Evolutionary conservation across 2,888 invertebrate genomes (phyloP).

Genomic region (Drosophila barbarae): DNA sequence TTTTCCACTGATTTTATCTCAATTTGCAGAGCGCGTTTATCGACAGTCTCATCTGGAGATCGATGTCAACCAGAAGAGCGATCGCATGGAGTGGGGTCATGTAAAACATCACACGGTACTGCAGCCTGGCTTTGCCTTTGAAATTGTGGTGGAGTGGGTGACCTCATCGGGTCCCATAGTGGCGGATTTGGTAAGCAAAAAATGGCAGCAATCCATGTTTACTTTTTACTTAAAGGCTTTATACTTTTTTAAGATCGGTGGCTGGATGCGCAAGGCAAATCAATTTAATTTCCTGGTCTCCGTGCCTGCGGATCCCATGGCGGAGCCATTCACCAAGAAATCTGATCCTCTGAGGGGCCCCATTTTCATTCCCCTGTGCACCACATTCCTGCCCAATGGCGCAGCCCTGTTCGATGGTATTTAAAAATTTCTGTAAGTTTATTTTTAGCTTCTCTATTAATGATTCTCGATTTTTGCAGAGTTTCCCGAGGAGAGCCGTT

Average conservation of each 20-base stretch:
- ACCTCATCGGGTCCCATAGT: constrained; percentile 97
- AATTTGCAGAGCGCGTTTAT: constrained; percentile 80
- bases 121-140: constrained; percentile 94
- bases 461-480: constrained; percentile 81
- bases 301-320: constrained; percentile 97
- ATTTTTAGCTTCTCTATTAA: background rate
- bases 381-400: constrained; percentile 86
- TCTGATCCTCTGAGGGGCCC: constrained; percentile 98
- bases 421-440: rapidly evolving
- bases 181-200: constrained; percentile 87
- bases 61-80: constrained; percentile 90
- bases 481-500: constrained; percentile 88
- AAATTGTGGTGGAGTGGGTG: constrained; percentile 97
- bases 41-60: constrained; percentile 93
- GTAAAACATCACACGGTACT: constrained; percentile 93
- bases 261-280: constrained; percentile 94
- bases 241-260: constrained; percentile 80
- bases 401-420: constrained; percentile 88
- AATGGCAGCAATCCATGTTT: no score
- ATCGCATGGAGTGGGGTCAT: constrained; percentile 97
- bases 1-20: background rate
- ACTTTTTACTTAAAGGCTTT: background rate
- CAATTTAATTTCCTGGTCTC: constrained; percentile 94
- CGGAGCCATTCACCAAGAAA: constrained; percentile 94
- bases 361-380: constrained; percentile 93